Percentiles rank a stretch among this genome's conserved stretches.
Conservation (phyloP, 2,113 vertebrate genomes). For the Tichodroma muraria region DNA sequence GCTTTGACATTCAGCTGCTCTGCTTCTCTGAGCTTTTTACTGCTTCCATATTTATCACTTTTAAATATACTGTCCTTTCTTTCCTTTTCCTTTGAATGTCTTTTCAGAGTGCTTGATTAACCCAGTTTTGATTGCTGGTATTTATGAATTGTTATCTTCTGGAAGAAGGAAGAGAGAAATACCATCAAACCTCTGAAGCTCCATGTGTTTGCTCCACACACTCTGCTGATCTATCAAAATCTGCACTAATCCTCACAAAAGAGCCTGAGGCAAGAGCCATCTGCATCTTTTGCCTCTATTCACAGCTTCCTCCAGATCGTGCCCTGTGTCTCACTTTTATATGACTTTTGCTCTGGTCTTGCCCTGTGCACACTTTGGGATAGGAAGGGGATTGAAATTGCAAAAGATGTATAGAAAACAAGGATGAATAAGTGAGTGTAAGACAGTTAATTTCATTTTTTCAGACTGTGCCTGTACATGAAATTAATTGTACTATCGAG, state of each 20-base stretch:
- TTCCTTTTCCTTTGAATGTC: not conserved
- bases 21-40: not conserved
- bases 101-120: not conserved
- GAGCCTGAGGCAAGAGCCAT: not conserved
- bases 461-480: not conserved
- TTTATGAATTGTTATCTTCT: not conserved
- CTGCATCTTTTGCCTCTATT: not conserved
- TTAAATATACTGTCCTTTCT: not conserved
- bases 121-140: not conserved
- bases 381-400: not conserved
- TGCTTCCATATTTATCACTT: not conserved
- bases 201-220: not conserved
- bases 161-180: not conserved
- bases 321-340: not conserved
- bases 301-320: not conserved
- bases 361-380: not conserved
- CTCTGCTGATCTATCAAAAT: not conserved
- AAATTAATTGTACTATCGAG: not conserved
- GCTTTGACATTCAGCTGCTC: not conserved
- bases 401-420: not conserved
- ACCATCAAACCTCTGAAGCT: not conserved
- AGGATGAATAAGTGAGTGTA: not conserved
- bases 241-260: not conserved
- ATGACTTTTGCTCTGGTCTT: not conserved
- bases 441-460: not conserved